Conservation (phyloP, 1,140 invertebrate species). For the Drosophila sulfurigaster region DNA sequence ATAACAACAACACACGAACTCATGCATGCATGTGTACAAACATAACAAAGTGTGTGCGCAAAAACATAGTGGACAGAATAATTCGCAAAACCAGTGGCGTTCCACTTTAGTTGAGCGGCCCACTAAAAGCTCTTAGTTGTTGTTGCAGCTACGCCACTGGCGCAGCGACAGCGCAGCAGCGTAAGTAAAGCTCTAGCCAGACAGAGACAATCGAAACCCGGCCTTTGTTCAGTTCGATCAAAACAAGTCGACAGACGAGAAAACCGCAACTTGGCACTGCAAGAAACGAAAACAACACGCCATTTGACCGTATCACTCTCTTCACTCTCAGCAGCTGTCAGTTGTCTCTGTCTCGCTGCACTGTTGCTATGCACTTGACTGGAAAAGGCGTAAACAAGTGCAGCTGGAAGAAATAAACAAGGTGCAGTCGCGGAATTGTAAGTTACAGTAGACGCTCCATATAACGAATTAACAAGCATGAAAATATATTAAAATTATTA, state of each 20-base stretch:
- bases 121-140: neutral
- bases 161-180: neutral
- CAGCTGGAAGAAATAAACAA: constrained; percentile 62
- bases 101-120: neutral
- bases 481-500: neutral
- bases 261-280: neutral
- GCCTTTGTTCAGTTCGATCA: constrained; percentile 49
- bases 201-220: constrained; percentile 36
- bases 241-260: constrained; percentile 63
- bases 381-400: constrained; percentile 65
- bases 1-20: constrained; percentile 40
- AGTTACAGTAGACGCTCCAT: constrained; percentile 22
- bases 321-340: neutral
- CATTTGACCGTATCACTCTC: constrained; percentile 19
- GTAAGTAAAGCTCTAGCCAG: constrained; percentile 1
- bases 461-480: neutral
- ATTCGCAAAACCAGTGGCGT: constrained; percentile 52
- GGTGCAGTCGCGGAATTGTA: constrained; percentile 22
- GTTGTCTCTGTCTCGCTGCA: constrained; percentile 1
- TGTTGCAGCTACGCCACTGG: constrained; percentile 38
- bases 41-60: constrained; percentile 47
- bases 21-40: neutral
- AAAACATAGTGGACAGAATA: constrained; percentile 60
- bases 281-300: constrained; percentile 62
- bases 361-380: constrained; percentile 68